A percentile compares a stretch with the other conserved stretches of the same genome.
Conservation (phyloP, 2,888 invertebrate genomes). For the Hypselothyrea guttata region DNA sequence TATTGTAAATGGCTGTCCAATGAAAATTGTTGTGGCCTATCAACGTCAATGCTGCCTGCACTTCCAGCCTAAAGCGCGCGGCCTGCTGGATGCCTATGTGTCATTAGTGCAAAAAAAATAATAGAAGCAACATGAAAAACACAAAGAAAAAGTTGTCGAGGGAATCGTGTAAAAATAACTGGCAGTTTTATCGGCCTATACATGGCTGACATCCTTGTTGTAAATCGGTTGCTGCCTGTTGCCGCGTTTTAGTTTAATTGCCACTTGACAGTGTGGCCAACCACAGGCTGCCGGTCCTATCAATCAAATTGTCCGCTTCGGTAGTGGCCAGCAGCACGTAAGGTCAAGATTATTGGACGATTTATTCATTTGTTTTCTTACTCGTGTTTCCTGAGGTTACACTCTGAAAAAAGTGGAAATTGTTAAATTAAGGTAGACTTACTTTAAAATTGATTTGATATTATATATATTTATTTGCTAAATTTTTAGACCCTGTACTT, state of each 20-base stretch:
- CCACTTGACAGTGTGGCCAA: slow-evolving; percentile 66
- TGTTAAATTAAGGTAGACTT: no score
- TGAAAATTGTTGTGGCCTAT: slow-evolving; percentile 78
- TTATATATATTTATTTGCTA: no score
- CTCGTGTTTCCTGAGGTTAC: no score
- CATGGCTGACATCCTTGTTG: slow-evolving; percentile 17
- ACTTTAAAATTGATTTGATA: no score
- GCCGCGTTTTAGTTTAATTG: slow-evolving; percentile 72
- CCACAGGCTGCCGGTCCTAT: slow-evolving; percentile 61
- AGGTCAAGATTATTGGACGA: slow-evolving; percentile 34
- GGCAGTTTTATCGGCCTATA: slow-evolving; percentile 65
- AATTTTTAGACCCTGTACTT: no score
- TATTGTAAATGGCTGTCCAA: slow-evolving; percentile 78
- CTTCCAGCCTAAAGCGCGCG: neutral
- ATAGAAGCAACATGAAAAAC: slow-evolving; percentile 27
- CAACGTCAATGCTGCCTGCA: slow-evolving; percentile 66
- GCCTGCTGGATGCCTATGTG: slow-evolving; percentile 50
- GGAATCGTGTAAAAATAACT: slow-evolving; percentile 58
- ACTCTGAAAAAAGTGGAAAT: no score
- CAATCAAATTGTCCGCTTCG: slow-evolving; percentile 65
- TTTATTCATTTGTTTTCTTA: neutral
- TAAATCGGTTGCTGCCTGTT: slow-evolving; percentile 45
- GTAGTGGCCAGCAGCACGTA: no score
- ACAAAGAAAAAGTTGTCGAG: slow-evolving; percentile 35
- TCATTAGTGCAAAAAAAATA: slow-evolving; percentile 60